phyloP scores from a whole-genome alignment of 2,888 invertebrate genomes.

The Rhagophthalmus giganteus region DNA sequence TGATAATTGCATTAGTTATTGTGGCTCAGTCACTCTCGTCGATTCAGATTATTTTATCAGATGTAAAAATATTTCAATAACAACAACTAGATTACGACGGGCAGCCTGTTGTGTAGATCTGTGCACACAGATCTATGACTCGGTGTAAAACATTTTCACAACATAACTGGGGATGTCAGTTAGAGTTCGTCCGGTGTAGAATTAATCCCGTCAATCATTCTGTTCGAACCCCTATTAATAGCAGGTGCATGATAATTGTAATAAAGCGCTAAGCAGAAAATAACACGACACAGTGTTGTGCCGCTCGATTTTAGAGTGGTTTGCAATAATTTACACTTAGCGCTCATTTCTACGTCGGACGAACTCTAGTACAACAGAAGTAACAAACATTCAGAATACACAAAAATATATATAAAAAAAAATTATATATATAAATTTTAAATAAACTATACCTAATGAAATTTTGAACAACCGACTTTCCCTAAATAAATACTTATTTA shows the following conservation, averaged over 20 bases:
- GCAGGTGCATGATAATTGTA: too few relatives aligned
- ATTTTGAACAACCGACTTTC: conserved; percentile 48
- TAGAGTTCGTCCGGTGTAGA: too few relatives aligned
- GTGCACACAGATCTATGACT: conserved; percentile 33
- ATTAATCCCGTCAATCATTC: too few relatives aligned
- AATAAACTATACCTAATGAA: conserved; percentile 40
- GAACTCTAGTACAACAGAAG: conserved; percentile 35
- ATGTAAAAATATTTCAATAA: conserved; percentile 55
- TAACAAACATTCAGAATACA: conserved; percentile 43
- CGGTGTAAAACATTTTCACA: conserved; percentile 29
- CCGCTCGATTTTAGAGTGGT: too few relatives aligned
- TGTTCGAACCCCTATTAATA: too few relatives aligned
- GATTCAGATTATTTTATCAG: conserved; percentile 53
- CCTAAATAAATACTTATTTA: conserved; percentile 43
- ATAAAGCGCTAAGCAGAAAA: too few relatives aligned
- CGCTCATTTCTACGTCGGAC: too few relatives aligned
- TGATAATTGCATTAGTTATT: conserved; percentile 24
- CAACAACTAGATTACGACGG: conserved; percentile 55
- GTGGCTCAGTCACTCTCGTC: conserved; percentile 44
- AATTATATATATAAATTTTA: conserved; percentile 47
- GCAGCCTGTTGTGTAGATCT: conserved; percentile 48
- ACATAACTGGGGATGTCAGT: conserved; percentile 35
- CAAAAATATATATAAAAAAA: conserved; percentile 43
- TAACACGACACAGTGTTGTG: too few relatives aligned
- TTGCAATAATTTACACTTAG: too few relatives aligned